Evolutionary conservation across 2,888 invertebrate species (phyloP), one percentile per base, ranked within the genome.

Genomic region (Anthrax anthrax): DNA sequence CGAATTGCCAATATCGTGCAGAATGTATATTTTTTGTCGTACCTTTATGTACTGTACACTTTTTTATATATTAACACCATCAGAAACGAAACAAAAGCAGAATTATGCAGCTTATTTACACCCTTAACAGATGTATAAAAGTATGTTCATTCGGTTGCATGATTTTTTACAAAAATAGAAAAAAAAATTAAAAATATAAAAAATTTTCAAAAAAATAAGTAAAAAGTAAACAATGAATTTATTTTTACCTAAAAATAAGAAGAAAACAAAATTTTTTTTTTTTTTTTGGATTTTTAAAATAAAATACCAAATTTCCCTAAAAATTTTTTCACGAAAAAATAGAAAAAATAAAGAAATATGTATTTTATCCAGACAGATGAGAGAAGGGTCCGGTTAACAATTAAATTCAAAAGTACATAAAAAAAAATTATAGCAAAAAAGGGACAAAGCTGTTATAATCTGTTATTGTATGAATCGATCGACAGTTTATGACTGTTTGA

Each of bases 401-500:
- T 42, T 32, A 38, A 42, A 45, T 23, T 23, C 29, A 12, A 9
- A 12, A 4, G 13, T n/a, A n/a, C 13, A 12, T 32, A 12, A 2
- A 32, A 1, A 32, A 32, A 38, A 43, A 45, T 47, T 42, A 17
- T 39, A 36, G 38, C 9, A 12, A 4, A 18, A n/a, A 16, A 16
- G 39, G 29, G 40, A 27, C 29, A 32, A 41, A 44, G 42, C 37
- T 46, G 44, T 39, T 40, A 46, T 50, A 50, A 50, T 50, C 50
- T 46, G 18, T n/a, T n/a, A n/a, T n/a, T n/a, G n/a, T 34, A 8
- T 32, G 48, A 38, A 48, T 41, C 17, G 43, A 39, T 40, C 34
- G 18, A 19, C 42, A 36, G 41, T 46, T 50, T 50, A 50, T 50
- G 47, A 46, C 47, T 48, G 37, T 51, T 51, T 51, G 51, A 51